Conservation (phyloP, 2,113 vertebrate species). For the Pantherophis guttatus region DNA sequence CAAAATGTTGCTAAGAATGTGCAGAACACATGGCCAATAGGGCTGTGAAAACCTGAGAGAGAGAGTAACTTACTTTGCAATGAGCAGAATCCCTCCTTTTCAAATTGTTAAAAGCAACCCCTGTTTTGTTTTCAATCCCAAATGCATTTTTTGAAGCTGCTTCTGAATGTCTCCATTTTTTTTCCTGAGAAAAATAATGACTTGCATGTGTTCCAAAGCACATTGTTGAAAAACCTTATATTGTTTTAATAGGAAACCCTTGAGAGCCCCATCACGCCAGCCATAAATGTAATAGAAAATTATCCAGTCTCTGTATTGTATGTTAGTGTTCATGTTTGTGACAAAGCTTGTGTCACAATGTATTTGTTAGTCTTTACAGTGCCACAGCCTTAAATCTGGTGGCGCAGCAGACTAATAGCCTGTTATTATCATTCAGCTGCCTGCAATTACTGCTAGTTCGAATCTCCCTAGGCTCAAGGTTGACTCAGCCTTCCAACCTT, state of each 20-base stretch:
- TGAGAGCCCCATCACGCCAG: neutral
- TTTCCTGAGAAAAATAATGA: neutral
- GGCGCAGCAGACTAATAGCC: no score
- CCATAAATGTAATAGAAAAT: neutral
- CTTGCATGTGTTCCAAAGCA: neutral
- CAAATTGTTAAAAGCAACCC: neutral
- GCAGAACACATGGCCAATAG: constrained; percentile 25
- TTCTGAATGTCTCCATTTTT: neutral
- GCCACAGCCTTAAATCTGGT: neutral
- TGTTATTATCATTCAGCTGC: no score
- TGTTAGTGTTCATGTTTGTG: neutral
- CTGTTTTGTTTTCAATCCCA: neutral
- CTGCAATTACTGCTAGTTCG: no score
- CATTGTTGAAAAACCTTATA: neutral
- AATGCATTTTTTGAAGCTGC: neutral
- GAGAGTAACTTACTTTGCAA: neutral
- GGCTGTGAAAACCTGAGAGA: neutral
- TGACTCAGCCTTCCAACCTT: no score
- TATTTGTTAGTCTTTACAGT: neutral
- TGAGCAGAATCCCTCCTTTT: neutral
- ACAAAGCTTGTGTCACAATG: neutral
- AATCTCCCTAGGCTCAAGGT: no score
- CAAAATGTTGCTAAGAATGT: constrained; percentile 10
- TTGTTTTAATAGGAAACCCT: neutral
- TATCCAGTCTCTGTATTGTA: neutral